phyloP scores from a whole-genome alignment of 2,113 vertebrate species.

The Axis porcinus region DNA sequence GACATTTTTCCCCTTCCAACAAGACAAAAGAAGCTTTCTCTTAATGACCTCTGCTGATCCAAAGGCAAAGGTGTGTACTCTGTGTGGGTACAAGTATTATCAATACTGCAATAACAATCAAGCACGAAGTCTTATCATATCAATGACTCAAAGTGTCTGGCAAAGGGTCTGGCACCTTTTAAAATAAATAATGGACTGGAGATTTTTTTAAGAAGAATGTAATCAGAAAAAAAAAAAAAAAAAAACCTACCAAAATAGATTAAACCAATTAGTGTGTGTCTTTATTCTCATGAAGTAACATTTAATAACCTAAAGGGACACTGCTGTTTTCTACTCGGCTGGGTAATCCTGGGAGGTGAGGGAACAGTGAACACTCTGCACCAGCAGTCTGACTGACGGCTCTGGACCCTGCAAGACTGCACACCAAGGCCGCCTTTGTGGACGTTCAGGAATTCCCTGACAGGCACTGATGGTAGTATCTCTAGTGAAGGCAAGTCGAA shows the following conservation, averaged over 20 bases:
- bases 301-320: not conserved
- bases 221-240: not conserved
- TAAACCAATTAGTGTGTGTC: not conserved
- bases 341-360: not conserved
- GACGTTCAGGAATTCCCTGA: not conserved
- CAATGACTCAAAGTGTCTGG: not conserved
- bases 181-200: not conserved
- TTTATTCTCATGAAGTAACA: not conserved
- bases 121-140: not conserved
- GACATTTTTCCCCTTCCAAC: not conserved
- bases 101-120: not conserved
- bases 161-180: not conserved
- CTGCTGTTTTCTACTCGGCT: not conserved
- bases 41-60: not conserved
- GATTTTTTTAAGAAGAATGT: not conserved
- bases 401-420: not conserved
- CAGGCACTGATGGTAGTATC: not conserved
- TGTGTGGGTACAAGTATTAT: not conserved
- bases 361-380: not conserved
- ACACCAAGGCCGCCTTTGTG: rapidly evolving
- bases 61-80: not conserved
- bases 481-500: not conserved
- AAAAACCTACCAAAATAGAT: not conserved
- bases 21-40: not conserved
- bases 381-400: not conserved